phyloP scores from a whole-genome alignment of 2,888 invertebrate species.

The Heliconius erato region DNA sequence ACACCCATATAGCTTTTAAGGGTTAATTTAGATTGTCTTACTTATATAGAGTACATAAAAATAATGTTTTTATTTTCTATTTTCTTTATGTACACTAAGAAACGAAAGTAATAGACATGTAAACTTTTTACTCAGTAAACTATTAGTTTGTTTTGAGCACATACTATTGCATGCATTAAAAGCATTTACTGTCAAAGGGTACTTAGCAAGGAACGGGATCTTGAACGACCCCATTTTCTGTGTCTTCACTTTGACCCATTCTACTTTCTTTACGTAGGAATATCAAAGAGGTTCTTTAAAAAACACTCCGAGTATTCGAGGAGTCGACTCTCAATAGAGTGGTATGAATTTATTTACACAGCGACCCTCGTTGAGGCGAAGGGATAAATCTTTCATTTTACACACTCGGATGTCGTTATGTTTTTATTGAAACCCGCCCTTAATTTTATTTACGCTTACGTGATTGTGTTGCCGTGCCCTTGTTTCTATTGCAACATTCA shows the following conservation, averaged over 20 bases:
- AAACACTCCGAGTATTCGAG: conserved; percentile 71
- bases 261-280: conserved; percentile 61
- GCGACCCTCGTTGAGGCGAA: conserved; percentile 55
- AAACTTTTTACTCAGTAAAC: not conserved
- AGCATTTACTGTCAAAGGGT: conserved; percentile 51
- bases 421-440: conserved; percentile 69
- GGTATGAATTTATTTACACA: conserved; percentile 73
- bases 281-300: conserved; percentile 71
- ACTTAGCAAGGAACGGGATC: conserved; percentile 51
- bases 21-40: no score
- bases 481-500: not conserved
- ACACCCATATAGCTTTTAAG: no score
- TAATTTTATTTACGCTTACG: conserved; percentile 49
- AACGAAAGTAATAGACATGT: not conserved
- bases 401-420: conserved; percentile 70
- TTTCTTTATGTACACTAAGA: not conserved
- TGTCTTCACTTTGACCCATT: conserved; percentile 59
- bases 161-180: conserved; percentile 47
- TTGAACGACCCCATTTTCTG: conserved; percentile 52
- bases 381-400: conserved; percentile 79
- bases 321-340: conserved; percentile 74
- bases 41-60: not conserved
- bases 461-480: conserved; percentile 5
- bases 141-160: conserved; percentile 35
- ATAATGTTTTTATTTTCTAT: not conserved